Percentiles rank a stretch among this genome's conserved stretches.
phyloP scores from a whole-genome alignment of 64 coral and sea anemone genomes.

The Hydrozoanthus tunicans region DNA sequence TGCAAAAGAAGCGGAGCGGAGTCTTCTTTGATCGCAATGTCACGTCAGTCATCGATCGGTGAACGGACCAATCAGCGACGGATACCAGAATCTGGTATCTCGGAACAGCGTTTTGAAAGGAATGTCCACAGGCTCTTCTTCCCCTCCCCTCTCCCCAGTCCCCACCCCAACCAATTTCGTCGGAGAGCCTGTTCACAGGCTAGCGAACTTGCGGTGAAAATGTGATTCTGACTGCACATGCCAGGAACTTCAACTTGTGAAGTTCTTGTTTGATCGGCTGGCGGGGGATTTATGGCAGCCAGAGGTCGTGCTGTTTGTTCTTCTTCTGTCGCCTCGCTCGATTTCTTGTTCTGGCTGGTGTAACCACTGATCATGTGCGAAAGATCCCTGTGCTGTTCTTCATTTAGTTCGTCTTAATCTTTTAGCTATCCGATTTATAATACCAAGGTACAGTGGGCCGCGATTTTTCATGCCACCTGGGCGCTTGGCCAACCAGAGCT shows the following conservation, averaged over 20 bases:
- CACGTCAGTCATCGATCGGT: conserved; percentile 19
- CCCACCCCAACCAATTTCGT: no score
- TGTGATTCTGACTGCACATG: conserved; percentile 51
- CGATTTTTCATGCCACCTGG: no score
- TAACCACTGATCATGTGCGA: neutral
- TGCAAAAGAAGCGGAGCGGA: neutral
- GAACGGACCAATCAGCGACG: neutral
- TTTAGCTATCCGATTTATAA: no score
- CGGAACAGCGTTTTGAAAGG: no score
- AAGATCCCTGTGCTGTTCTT: no score
- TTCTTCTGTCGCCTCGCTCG: conserved; percentile 39
- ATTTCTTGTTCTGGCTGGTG: conserved; percentile 39
- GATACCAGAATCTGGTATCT: no score
- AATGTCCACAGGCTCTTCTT: no score
- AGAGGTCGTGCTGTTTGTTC: conserved; percentile 46
- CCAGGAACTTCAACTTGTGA: conserved; percentile 46
- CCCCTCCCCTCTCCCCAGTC: no score
- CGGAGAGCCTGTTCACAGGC: no score
- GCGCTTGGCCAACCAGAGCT: no score
- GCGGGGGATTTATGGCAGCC: conserved; percentile 49
- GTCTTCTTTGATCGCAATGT: neutral
- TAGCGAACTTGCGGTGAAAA: neutral
- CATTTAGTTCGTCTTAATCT: no score
- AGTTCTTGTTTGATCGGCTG: conserved; percentile 46
- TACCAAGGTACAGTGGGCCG: no score